Percentiles rank a stretch among this genome's conserved stretches.
phyloP scores from a whole-genome alignment of 2,797 vertebrate genomes.

The Enteromius mattozi region DNA sequence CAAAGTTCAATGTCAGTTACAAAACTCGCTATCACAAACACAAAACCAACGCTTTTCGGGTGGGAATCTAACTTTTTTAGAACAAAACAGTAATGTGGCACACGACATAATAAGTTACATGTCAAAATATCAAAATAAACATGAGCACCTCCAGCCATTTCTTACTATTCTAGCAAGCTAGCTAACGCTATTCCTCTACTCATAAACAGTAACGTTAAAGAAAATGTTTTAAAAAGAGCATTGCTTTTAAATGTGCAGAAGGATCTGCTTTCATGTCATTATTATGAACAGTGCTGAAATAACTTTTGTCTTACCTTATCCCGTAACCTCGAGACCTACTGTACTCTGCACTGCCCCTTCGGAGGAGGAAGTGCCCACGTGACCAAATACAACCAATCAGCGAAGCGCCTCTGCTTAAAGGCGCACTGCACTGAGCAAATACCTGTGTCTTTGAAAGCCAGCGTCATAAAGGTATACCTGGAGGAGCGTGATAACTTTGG shows the following conservation, averaged over 20 bases:
- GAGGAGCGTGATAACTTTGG: background rate
- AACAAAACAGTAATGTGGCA: background rate
- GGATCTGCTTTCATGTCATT: background rate
- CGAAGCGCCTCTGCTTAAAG: conserved; percentile 29
- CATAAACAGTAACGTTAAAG: background rate
- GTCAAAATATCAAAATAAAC: background rate
- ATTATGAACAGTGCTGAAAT: background rate
- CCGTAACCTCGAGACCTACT: background rate
- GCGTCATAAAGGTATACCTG: background rate
- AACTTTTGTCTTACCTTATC: background rate
- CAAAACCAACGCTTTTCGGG: background rate
- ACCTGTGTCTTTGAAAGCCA: background rate
- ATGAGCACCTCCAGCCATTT: background rate
- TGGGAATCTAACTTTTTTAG: background rate
- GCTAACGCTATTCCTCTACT: background rate
- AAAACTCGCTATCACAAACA: background rate
- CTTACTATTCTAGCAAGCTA: background rate
- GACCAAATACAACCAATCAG: conserved; percentile 6
- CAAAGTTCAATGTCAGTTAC: conserved; percentile 42
- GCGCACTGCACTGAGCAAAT: background rate
- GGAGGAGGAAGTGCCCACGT: conserved; percentile 20
- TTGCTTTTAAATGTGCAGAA: background rate
- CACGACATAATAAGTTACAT: background rate
- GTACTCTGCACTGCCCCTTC: background rate
- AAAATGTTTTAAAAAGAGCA: background rate